Conservation (phyloP, 2,888 invertebrate genomes). For the Acanthopleura granulata region DNA sequence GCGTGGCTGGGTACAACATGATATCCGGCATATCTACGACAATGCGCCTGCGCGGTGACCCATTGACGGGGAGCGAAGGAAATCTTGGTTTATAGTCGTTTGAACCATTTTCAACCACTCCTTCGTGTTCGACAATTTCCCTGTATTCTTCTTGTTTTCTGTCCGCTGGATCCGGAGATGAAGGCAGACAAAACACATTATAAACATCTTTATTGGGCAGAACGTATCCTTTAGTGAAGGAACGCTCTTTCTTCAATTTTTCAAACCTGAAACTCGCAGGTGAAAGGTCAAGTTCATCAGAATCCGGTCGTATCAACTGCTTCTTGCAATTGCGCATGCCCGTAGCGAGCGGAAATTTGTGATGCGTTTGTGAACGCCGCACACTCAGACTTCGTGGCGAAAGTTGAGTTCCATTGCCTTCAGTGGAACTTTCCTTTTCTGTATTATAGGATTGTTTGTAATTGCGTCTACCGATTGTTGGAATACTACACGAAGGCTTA, state of each 20-base stretch:
- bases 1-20: constrained; percentile 48
- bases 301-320: neutral
- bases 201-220: neutral
- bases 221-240: neutral
- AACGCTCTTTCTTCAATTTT: neutral
- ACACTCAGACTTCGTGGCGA: neutral
- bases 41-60: constrained; percentile 31
- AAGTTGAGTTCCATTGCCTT: neutral
- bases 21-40: constrained; percentile 56
- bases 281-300: neutral
- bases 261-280: neutral
- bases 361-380: neutral
- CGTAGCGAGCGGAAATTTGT: neutral
- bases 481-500: constrained; percentile 18
- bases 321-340: neutral
- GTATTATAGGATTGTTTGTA: neutral
- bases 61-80: neutral
- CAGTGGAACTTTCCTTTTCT: neutral
- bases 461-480: constrained; percentile 11
- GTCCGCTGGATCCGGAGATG: neutral
- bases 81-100: neutral
- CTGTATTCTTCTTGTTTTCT: neutral
- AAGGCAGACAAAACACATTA: neutral
- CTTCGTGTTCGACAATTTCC: neutral
- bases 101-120: neutral